Evolutionary conservation across 92 coral and sea anemone species (phyloP), one percentile per base, ranked within the genome.

Genomic region (Virgularia gustaviana): DNA sequence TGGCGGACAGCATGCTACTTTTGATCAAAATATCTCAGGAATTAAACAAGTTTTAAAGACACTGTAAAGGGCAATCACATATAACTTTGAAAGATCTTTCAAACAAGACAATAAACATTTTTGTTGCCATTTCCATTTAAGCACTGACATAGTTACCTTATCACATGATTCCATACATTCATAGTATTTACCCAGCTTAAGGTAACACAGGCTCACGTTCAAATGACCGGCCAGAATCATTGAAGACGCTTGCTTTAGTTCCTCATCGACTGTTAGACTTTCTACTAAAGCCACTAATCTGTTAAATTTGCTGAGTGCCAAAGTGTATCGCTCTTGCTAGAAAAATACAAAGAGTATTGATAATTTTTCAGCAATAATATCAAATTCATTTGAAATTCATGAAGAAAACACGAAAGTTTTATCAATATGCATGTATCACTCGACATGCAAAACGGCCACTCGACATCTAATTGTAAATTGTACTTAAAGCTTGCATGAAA

Each of bases 151-250:
- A 2, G 41, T 54, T 36, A 92, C 98, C 90, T 87, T 86, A 43
- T 89, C 88, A 74, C 98, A 92, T 4, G 85, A 89, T 30, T 78
- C 81, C 18, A 92, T 87, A 70, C 98, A 92, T 71, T 89, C 90
- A 73, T 47, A 43, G 77, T 89, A 77, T 57, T 85, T 85, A 6
- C 70, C 79, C 20, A 92, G 88, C 30, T 89, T 92, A 36, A 92
- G 62, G 34, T 92, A 91, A 49, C 98, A 92, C 3, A 88, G 88
- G 0, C 96, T 96, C 11, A 92, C 75, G 67, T 92, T 92, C 2
- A 92, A 88, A 57, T 92, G 96, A 8, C 96, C 98, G 18, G 88
- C 98, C 4, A 89, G 62, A 57, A 83, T 70, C 37, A 92, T 38
- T 1, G 90, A 89, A 35, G 86, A 85, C 6, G 75, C 68, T 39